phyloP scores from a whole-genome alignment of 2,113 vertebrate genomes.

The Microtus pennsylvanicus region DNA sequence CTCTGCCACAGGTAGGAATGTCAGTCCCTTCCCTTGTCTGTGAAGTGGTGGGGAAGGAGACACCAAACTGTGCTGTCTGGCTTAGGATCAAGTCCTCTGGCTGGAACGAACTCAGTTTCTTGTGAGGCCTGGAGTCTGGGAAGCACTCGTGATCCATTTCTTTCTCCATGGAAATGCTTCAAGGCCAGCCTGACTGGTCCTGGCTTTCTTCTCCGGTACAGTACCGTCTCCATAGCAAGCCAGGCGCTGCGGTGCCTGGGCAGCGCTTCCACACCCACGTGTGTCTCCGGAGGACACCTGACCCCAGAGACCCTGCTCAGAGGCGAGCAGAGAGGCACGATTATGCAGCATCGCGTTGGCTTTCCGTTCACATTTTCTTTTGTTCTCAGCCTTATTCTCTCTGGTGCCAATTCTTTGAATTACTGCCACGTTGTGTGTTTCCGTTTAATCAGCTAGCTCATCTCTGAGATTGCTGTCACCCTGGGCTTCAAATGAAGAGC shows the following conservation, averaged over 20 bases:
- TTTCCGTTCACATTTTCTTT: slow-evolving; percentile 13
- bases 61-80: neutral
- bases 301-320: neutral
- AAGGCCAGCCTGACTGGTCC: neutral
- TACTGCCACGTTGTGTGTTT: slow-evolving; percentile 25
- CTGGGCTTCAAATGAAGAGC: slow-evolving; percentile 44
- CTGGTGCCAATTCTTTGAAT: slow-evolving; percentile 2
- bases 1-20: neutral
- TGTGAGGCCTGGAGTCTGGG: neutral
- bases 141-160: neutral
- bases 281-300: neutral
- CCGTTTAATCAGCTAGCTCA: slow-evolving; percentile 31
- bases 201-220: neutral
- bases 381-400: slow-evolving; percentile 27
- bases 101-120: neutral
- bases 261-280: neutral
- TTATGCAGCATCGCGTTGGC: neutral
- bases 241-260: neutral
- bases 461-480: slow-evolving; percentile 47
- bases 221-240: neutral
- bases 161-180: neutral
- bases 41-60: neutral
- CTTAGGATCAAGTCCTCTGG: neutral
- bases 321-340: neutral
- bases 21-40: neutral